Base-by-base conservation (phyloP, 2,888 invertebrate species). In the Calliphora vomitoria region DNA sequence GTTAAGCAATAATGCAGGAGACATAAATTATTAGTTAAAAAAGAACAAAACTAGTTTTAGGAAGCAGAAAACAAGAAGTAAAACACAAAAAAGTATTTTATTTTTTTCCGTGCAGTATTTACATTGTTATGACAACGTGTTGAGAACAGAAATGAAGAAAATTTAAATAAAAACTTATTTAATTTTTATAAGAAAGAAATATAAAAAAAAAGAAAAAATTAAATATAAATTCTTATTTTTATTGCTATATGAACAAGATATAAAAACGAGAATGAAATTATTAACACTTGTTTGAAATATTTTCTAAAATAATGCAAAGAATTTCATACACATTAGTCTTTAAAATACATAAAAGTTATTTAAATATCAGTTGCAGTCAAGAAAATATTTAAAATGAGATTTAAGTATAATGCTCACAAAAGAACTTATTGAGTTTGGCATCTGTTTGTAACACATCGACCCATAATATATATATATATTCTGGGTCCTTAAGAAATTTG, bases 41-140 rank as follows among this genome's bases (percentile, higher is more conserved):
- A 20, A 55, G 20, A 55, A 2, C 20, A 55, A 55, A 41, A 41
- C 0, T 41, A 8, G 38, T 41, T 41, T 8, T 41, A 58, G 8
- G 8, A 25, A 20, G 15, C 25, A 55, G 55, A 64, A 18, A 18
- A 38, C 8, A 64, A 38, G 10, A n/a, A n/a, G 4, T 38, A 38
- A 38, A 38, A 38, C 31, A 35, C 35, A 18, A n/a, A 35, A 64
- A 18, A 2, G 8, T 38, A 5, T 62, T 38, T 38, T 38, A 38
- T n/a, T 15, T 62, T 18, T 38, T 62, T 38, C 3, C n/a, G 35
- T 62, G 62, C 62, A 62, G 15, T n/a, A 64, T 38, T 64, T 38
- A 38, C 62, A 64, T 64, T 64, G 38, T n/a, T 4, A 64, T 64
- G 62, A n/a, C 38, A 64, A 38, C 38, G n/a, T 64, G 62, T 64